A percentile compares a stretch with the other conserved stretches of the same genome.
Conservation (phyloP, 2,797 vertebrate genomes). For the Sandelia bainsii region DNA sequence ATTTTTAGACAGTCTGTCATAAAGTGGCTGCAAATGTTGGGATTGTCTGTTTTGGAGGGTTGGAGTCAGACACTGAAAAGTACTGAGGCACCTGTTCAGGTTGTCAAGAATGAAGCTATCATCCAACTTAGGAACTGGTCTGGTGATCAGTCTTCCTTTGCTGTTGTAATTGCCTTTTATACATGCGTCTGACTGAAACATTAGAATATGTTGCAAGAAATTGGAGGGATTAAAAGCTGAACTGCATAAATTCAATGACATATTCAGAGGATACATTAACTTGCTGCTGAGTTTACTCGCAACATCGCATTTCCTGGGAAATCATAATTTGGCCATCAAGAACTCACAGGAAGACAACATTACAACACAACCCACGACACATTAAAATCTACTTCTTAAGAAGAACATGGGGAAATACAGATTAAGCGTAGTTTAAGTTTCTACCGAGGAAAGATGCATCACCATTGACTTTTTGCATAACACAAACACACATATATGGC, state of each 20-base stretch:
- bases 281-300: not conserved
- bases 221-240: too few relatives aligned
- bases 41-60: too few relatives aligned
- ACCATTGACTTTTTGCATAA: too few relatives aligned
- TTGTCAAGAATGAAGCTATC: too few relatives aligned
- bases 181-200: not conserved
- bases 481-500: not conserved
- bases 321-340: not conserved
- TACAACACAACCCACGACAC: not conserved
- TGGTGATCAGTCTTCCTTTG: too few relatives aligned
- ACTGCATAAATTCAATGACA: too few relatives aligned
- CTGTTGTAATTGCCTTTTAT: not conserved
- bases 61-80: not conserved
- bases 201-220: too few relatives aligned
- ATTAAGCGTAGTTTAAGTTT: not conserved
- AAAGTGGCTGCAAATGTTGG: too few relatives aligned
- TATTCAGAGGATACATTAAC: not conserved
- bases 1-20: too few relatives aligned
- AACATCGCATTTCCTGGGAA: not conserved
- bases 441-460: too few relatives aligned
- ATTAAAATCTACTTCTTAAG: too few relatives aligned
- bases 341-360: not conserved
- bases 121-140: not conserved
- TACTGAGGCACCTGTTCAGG: not conserved
- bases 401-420: not conserved